Evolutionary conservation across 2,888 invertebrate species (phyloP).

Genomic region (Panorpa germanica): DNA sequence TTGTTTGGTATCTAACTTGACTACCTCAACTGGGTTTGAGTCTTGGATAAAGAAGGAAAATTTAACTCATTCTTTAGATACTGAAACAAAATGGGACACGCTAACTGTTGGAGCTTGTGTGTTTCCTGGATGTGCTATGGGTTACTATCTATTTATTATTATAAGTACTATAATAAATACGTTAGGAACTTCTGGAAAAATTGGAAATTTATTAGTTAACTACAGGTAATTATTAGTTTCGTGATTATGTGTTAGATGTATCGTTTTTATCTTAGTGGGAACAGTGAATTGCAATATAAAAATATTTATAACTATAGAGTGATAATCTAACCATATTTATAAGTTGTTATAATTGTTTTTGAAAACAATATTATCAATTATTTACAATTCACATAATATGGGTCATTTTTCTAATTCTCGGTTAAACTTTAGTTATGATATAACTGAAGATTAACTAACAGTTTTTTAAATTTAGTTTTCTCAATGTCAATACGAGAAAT

Average conservation of each 20-base stretch:
- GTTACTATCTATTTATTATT: conserved; percentile 28
- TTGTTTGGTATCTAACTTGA: neutral
- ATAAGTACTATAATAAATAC: conserved; percentile 33
- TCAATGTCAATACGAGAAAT: no score
- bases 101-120: conserved; percentile 27
- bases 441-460: no score
- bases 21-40: neutral
- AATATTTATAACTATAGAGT: no score
- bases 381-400: no score
- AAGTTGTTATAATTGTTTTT: no score
- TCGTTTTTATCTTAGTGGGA: no score
- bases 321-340: no score
- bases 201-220: conserved; percentile 43
- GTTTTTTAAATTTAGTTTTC: no score
- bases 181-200: conserved; percentile 41
- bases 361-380: no score
- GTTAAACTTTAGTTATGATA: no score
- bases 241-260: conserved; percentile 7
- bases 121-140: conserved; percentile 25
- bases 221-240: conserved; percentile 24
- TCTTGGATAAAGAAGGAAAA: neutral
- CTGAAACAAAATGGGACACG: conserved; percentile 11
- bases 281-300: no score
- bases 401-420: no score
- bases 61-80: neutral